Evolutionary conservation across 2,888 invertebrate species (phyloP), one percentile per base, ranked within the genome.

Genomic region (Trissolcus brochymenae): DNA sequence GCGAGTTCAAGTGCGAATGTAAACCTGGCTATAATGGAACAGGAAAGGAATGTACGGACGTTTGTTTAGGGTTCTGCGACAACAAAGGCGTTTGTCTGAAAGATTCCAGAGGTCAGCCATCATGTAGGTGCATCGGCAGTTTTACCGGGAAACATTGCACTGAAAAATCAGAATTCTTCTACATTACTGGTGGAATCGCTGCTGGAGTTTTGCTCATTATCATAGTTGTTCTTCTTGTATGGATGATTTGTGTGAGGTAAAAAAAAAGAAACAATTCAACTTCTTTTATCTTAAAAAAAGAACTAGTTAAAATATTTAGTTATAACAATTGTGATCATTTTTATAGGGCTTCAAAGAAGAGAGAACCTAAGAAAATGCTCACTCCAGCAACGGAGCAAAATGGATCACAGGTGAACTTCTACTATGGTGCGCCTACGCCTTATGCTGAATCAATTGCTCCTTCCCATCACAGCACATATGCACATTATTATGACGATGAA

Each of bases 371-470:
- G 92, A 97, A 97, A 90, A 94, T 96, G 85, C 90, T 96, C 17
- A 94, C 95, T 16, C 96, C 96, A 79, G 95, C 96, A 29, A 95
- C 95, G 50, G 96, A 96, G 89, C 96, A 96, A 86, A 96, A 96
- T 83, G 96, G 96, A 51, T 96, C 96, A 1, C 96, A 97, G 91
- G 97, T 97, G 35, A 97, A 97, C 91, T 97, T 97, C 93, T 97
- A 97, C 88, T 97, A 97, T 87, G 97, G 97, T 79, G 97, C 97
- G 0, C 96, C 96, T 65, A 96, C 96, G 4, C 97, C 97, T 0
- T 97, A 97, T 90, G 97, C 97, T 57, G 97, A 97, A 88, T 96
- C 96, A 66, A 97, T 97, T 82, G 97, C 97, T 0, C 97, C 97
- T 0, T 97, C 97, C 6, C 97, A 97, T 89, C 97, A 97, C 87